phyloP scores from a whole-genome alignment of 1,140 invertebrate species.

The Caenorhabditis tropicalis region DNA sequence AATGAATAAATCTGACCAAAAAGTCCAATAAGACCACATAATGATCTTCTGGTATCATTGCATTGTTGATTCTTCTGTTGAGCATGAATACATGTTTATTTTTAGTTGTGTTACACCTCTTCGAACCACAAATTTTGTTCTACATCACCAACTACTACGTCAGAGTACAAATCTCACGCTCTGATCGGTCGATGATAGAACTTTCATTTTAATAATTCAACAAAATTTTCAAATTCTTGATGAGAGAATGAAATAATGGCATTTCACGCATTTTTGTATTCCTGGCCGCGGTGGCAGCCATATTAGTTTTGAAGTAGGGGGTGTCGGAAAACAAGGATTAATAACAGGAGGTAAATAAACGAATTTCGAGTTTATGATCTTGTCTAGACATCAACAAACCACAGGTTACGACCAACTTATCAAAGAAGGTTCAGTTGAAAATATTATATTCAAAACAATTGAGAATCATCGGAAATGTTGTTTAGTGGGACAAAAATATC shows the following conservation, averaged over 20 bases:
- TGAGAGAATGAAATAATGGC: neutral
- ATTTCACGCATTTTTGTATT: neutral
- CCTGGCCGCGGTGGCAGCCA: neutral
- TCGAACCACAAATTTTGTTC: slow-evolving; percentile 9
- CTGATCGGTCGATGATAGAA: neutral
- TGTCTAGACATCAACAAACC: no score
- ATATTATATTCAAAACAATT: no score
- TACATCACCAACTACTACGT: neutral
- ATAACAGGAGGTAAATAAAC: neutral
- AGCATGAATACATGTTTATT: no score
- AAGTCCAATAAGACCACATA: no score
- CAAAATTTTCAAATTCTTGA: neutral
- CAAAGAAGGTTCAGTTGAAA: no score
- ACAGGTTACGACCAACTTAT: no score
- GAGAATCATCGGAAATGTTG: no score
- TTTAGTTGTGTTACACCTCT: neutral
- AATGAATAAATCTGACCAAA: no score
- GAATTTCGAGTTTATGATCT: neutral
- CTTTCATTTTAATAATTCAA: neutral
- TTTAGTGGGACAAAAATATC: no score
- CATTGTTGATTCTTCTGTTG: neutral
- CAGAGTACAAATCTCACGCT: slow-evolving; percentile 23
- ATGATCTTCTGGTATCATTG: neutral
- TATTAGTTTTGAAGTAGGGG: neutral
- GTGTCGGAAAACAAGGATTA: neutral